These are phyloP conservation scores for Drosophila equinoxialis DNA, from an alignment of 1,140 invertebrate genomes.

Conservation along the genomic window DNA sequence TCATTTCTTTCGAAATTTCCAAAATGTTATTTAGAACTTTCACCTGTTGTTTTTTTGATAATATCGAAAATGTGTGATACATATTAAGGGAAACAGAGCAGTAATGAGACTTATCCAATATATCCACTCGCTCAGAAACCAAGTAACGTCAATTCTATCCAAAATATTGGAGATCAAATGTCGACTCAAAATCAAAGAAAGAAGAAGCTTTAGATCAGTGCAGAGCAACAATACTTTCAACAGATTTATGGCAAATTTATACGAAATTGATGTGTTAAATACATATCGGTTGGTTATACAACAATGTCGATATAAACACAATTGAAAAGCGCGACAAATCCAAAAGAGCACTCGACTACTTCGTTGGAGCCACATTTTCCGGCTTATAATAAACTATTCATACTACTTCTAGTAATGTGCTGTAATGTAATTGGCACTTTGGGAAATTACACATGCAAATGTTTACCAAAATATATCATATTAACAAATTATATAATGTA, in stretches of 20 bases:
- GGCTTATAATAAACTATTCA: background rate
- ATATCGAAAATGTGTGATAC: conserved; percentile 16
- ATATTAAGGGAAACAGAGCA: conserved; percentile 10
- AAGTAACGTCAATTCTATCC: background rate
- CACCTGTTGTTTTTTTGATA: conserved; percentile 16
- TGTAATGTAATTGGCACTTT: no score
- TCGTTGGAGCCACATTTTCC: conserved; percentile 29
- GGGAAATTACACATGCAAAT: background rate
- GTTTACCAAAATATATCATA: background rate
- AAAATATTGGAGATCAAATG: background rate
- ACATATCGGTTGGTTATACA: conserved; percentile 22
- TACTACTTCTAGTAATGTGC: no score
- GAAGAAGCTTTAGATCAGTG: background rate
- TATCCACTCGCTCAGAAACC: background rate
- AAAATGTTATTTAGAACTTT: conserved; percentile 17
- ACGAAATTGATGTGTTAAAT: background rate
- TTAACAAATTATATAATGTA: background rate
- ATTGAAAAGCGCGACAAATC: conserved; percentile 15
- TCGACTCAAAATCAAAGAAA: background rate
- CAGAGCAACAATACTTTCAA: conserved; percentile 6
- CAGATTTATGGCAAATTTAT: conserved; percentile 1
- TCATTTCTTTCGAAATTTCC: conserved; percentile 19
- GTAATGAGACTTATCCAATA: conserved; percentile 13
- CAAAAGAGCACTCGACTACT: conserved; percentile 23
- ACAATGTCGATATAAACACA: conserved; percentile 21